Base-by-base conservation (phyloP, 2,888 invertebrate species). In the Gerris lacustris region DNA sequence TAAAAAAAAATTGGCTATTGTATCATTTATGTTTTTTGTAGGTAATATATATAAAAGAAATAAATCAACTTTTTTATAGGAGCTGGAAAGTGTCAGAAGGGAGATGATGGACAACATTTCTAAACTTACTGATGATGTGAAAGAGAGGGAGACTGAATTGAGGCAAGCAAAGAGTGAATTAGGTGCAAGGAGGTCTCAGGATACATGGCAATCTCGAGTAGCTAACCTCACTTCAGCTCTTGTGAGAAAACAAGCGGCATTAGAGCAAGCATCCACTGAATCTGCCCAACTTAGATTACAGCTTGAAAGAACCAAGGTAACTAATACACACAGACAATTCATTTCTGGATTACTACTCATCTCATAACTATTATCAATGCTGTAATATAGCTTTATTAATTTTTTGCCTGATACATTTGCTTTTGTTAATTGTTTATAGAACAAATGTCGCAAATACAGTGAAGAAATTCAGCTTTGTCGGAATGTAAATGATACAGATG, bases 281-380 rank as follows among this genome's bases (percentile, higher is more conserved):
- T 88, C 92, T 78, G 94, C 94, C 82, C 92, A 93, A 31, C 82
- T 95, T 69, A 84, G 86, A 75, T 83, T 95, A 76, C 94, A 94
- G 78, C 80, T 94, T 76, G 94, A 95, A 79, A 88, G 92, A 78
- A 80, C 87, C 69, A 88, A 90, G 83, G 91, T 90, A 78, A 78
- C 76, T 73, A 66, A 68, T 66, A 67, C 69, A n/a, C n/a, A n/a
- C n/a, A n/a, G n/a, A n/a, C 11, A 47, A 47, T 47, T 7, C 6
- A 47, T 5, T 55, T 55, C 55, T 4, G 9, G 9, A 55, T 55
- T 31, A 31, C 4, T 31, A 31, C 1, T 31, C 31, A 31, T 4
- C 1, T 31, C 31, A 31, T 4, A 31, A 31, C 31, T 31, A 31
- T 31, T 31, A 31, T 31, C 31, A 31, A 31, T 31, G 31, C 31